Evolutionary conservation across 1,140 invertebrate species (phyloP).

Genomic region (Antheraea pernyi): DNA sequence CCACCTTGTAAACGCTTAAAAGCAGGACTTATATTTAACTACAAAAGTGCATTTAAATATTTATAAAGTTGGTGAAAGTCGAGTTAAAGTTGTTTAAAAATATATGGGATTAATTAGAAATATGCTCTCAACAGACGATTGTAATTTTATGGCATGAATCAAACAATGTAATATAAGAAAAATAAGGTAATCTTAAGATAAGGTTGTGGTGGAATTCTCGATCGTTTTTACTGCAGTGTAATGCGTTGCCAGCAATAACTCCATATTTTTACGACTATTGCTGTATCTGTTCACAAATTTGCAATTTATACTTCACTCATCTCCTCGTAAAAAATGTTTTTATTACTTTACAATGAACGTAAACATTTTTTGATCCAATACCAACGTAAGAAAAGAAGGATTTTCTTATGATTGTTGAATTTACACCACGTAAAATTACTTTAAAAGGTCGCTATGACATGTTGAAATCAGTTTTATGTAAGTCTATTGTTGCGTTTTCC

Average conservation of each 20-base stretch:
- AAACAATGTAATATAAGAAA: neutral
- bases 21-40: no score
- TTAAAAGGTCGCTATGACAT: neutral
- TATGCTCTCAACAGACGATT: neutral
- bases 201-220: neutral
- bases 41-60: no score
- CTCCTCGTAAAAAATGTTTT: constrained; percentile 30
- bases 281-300: constrained; percentile 34
- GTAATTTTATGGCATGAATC: neutral
- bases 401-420: neutral
- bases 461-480: no score
- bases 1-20: no score
- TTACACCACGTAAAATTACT: neutral
- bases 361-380: neutral
- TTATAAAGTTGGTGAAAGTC: no score
- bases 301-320: constrained; percentile 27
- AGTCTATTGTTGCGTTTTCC: no score
- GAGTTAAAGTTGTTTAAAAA: no score
- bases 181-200: neutral
- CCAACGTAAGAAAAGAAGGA: neutral
- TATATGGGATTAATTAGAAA: neutral
- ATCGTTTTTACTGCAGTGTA: constrained; percentile 35
- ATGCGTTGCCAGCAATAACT: constrained; percentile 38
- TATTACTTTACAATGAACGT: constrained; percentile 25
- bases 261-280: constrained; percentile 35